phyloP scores from a whole-genome alignment of 2,888 invertebrate genomes.

The Theretra japonica region DNA sequence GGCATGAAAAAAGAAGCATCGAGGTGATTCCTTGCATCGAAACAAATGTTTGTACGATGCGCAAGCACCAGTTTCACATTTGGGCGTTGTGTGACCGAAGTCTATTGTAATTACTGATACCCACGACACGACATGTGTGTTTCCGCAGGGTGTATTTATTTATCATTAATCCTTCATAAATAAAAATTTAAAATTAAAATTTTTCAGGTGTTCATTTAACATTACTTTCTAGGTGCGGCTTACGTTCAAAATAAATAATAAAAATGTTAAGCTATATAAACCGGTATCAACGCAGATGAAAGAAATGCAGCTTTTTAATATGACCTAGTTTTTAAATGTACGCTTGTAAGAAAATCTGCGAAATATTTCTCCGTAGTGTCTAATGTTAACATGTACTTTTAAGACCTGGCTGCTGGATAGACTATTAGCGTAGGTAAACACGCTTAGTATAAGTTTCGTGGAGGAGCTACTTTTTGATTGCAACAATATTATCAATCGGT shows the following conservation, averaged over 20 bases:
- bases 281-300: background rate
- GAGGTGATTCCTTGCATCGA: too few species aligned
- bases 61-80: too few species aligned
- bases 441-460: background rate
- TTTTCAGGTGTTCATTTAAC: background rate
- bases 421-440: background rate
- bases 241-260: background rate
- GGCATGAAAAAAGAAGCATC: too few species aligned
- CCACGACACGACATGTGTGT: background rate
- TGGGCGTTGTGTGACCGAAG: too few species aligned
- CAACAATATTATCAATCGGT: background rate
- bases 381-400: constrained; percentile 10
- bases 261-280: background rate
- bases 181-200: background rate
- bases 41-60: too few species aligned
- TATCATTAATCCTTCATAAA: background rate
- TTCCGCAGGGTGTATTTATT: background rate
- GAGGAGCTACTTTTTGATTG: background rate
- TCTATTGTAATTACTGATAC: too few species aligned
- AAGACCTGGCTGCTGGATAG: background rate
- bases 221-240: background rate
- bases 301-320: constrained; percentile 26
- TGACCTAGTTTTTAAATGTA: constrained; percentile 19
- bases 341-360: background rate
- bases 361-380: background rate